Evolutionary conservation across 2,888 invertebrate genomes (phyloP).

Genomic region (Pheosia gnoma): DNA sequence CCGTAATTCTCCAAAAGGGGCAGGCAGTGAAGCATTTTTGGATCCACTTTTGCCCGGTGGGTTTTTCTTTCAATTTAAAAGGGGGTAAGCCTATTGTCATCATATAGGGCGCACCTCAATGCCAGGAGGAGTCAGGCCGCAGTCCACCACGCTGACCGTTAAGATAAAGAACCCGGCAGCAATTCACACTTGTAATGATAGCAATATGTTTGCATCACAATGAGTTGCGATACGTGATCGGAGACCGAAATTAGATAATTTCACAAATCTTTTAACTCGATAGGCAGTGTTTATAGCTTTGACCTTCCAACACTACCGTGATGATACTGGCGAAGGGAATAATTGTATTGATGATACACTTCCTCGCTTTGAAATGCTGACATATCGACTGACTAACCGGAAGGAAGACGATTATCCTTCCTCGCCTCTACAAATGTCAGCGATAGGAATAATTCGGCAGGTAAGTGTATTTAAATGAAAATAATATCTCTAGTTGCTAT

Average conservation of each 20-base stretch:
- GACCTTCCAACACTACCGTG: conserved; percentile 36
- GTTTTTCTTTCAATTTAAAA: no score
- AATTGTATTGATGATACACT: conserved; percentile 23
- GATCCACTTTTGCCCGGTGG: no score
- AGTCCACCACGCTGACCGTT: background rate
- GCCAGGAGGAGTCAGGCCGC: background rate
- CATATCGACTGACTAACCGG: conserved; percentile 17
- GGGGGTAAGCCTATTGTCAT: no score
- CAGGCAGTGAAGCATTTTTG: no score
- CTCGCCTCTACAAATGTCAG: background rate
- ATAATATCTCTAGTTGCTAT: no score
- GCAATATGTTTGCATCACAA: conserved; percentile 28
- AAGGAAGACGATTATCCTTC: conserved; percentile 18
- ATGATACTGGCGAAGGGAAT: conserved; percentile 28
- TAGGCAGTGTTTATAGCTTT: conserved; percentile 15
- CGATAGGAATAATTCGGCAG: no score
- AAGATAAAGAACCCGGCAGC: conserved; percentile 19
- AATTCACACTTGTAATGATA: conserved; percentile 38
- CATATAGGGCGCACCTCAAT: no score
- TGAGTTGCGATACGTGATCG: conserved; percentile 31
- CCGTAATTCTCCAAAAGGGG: no score
- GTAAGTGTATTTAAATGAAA: no score
- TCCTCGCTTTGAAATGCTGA: conserved; percentile 24
- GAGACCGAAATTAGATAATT: conserved; percentile 26
- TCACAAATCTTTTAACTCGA: conserved; percentile 23